These are phyloP conservation scores for Gandaritis pyraliata DNA, from an alignment of 2,888 invertebrate species.

Conservation along the genomic window DNA sequence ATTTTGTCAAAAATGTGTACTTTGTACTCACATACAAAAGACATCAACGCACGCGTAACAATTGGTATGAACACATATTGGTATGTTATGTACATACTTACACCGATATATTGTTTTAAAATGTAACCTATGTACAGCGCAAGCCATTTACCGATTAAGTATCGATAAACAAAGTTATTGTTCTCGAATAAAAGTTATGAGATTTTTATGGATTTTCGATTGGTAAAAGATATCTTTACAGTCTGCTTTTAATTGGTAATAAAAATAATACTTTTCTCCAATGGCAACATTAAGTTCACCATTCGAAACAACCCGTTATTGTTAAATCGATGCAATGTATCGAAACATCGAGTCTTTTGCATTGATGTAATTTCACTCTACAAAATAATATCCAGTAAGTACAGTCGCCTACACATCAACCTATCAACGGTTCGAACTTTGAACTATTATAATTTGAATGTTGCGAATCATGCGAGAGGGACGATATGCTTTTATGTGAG, in stretches of 20 bases:
- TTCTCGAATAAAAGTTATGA: constrained; percentile 4
- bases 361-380: neutral
- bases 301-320: constrained; percentile 23
- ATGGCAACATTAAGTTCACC: constrained; percentile 4
- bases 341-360: constrained; percentile 25
- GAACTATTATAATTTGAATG: too few relatives aligned
- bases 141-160: constrained; percentile 1
- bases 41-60: constrained; percentile 39
- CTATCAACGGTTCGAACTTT: too few relatives aligned
- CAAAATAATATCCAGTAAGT: too few relatives aligned
- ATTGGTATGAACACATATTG: neutral
- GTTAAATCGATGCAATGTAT: constrained; percentile 32
- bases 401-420: too few relatives aligned
- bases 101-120: too few relatives aligned
- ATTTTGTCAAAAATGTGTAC: too few relatives aligned
- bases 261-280: constrained; percentile 19
- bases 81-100: too few relatives aligned
- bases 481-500: too few relatives aligned
- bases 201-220: constrained; percentile 23
- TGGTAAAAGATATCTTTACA: constrained; percentile 19
- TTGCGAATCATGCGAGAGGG: too few relatives aligned
- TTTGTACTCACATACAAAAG: constrained; percentile 24
- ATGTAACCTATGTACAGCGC: neutral
- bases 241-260: constrained; percentile 18
- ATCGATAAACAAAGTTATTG: constrained; percentile 10